phyloP scores from a whole-genome alignment of 2,113 vertebrate genomes.

The Pangasianodon hypophthalmus region DNA sequence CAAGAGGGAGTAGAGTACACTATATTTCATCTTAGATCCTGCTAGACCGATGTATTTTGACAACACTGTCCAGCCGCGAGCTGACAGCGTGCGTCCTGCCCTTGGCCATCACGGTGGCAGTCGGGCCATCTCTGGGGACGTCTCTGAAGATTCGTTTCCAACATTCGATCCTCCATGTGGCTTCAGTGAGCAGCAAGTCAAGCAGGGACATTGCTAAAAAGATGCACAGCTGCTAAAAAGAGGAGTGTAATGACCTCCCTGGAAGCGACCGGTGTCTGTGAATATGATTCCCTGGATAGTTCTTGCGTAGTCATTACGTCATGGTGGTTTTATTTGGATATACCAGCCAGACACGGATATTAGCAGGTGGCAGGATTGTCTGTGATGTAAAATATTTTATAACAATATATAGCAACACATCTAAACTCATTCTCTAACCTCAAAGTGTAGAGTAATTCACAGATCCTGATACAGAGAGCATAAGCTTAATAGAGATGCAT shows the following conservation, averaged over 20 bases:
- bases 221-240: conserved; percentile 22
- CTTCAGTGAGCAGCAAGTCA: conserved; percentile 3
- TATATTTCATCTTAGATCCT: not conserved
- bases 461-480: not conserved
- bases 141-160: conserved; percentile 2
- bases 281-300: not conserved
- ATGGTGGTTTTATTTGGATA: not conserved
- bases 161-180: not conserved
- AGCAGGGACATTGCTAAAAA: not conserved
- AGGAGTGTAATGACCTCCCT: not conserved
- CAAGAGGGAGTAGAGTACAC: conserved; percentile 43
- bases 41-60: not conserved
- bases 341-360: not conserved
- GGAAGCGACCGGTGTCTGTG: not conserved
- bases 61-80: not conserved
- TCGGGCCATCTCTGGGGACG: not conserved
- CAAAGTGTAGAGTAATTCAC: not conserved
- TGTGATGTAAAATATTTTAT: not conserved
- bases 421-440: no score
- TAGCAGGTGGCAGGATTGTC: not conserved
- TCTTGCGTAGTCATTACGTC: not conserved
- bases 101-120: not conserved
- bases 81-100: not conserved
- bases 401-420: not conserved
- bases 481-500: not conserved